A percentile compares a stretch with the other conserved stretches of the same genome.
Conservation (phyloP, 2,113 vertebrate genomes). For the Dromaius novaehollandiae region DNA sequence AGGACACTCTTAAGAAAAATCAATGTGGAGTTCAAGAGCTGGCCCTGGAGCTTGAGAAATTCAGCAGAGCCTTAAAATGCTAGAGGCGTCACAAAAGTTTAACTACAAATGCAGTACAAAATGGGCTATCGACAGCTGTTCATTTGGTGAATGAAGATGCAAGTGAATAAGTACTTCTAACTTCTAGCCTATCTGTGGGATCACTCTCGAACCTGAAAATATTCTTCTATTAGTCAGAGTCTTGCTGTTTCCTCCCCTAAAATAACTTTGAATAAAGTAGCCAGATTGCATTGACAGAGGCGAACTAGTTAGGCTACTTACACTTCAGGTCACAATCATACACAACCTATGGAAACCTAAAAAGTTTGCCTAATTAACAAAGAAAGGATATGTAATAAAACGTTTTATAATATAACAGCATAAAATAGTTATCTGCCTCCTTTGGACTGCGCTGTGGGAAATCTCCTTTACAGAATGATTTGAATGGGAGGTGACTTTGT, state of each 20-base stretch:
- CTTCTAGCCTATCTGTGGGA: not conserved
- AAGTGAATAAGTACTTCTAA: not conserved
- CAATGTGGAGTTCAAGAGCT: conserved; percentile 47
- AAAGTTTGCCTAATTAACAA: not conserved
- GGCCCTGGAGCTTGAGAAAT: conserved; percentile 24
- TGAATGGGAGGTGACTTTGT: not conserved
- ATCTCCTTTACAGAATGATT: not conserved
- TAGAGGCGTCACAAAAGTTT: not conserved
- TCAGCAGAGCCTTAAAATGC: conserved; percentile 7
- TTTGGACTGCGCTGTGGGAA: not conserved
- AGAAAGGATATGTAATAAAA: not conserved
- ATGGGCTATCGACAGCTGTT: not conserved
- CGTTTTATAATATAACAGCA: not conserved
- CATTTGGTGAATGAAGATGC: not conserved
- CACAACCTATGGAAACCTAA: not conserved
- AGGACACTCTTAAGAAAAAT: conserved; percentile 64
- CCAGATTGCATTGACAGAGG: not conserved
- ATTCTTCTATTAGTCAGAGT: not conserved
- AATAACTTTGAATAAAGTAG: not conserved
- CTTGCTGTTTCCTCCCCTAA: not conserved
- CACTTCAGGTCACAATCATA: not conserved
- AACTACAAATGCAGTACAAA: not conserved
- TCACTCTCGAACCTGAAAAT: not conserved
- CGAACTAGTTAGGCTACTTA: not conserved
- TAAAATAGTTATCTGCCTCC: accelerated